Evolutionary conservation across 2,113 vertebrate species (phyloP).

Genomic region (Rousettus leschenaultii): DNA sequence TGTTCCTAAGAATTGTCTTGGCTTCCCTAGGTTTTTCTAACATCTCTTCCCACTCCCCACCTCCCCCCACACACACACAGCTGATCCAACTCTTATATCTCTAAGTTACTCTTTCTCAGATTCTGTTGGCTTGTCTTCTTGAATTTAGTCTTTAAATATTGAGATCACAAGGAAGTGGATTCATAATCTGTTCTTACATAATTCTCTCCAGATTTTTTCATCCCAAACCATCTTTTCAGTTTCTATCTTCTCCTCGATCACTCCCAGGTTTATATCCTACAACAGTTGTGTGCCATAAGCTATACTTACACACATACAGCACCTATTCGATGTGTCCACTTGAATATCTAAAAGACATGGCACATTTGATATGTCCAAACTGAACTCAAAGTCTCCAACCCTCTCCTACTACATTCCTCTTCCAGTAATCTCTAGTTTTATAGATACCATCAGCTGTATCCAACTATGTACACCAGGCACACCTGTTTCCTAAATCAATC

Average conservation of each 20-base stretch:
- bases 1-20: not conserved
- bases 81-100: not conserved
- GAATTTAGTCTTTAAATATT: not conserved
- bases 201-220: not conserved
- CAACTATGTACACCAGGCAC: not conserved
- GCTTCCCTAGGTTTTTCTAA: not conserved
- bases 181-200: not conserved
- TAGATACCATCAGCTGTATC: not conserved
- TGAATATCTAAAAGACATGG: not conserved
- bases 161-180: not conserved
- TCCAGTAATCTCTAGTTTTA: not conserved
- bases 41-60: rapidly evolving
- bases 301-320: not conserved
- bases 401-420: not conserved
- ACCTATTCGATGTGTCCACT: not conserved
- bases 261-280: not conserved
- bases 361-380: not conserved
- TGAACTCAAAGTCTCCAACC: not conserved
- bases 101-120: not conserved
- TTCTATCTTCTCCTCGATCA: not conserved
- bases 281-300: not conserved
- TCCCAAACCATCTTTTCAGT: not conserved
- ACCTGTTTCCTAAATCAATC: not conserved
- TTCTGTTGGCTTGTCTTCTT: not conserved
- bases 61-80: too few relatives aligned